Conservation (phyloP, 2,113 vertebrate genomes). For the Nannobrachium achirus region DNA sequence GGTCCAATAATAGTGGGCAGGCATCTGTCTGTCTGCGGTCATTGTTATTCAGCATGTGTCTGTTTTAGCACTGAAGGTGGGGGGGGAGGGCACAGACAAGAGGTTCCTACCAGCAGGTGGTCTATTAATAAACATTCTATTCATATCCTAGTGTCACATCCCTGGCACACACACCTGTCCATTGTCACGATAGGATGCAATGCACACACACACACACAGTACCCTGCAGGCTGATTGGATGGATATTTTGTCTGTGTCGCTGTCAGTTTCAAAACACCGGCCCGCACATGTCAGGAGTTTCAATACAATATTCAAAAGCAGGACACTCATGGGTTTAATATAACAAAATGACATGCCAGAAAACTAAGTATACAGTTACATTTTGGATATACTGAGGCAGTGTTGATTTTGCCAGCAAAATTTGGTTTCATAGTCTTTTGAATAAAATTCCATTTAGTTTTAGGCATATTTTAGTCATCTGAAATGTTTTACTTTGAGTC, state of each 20-base stretch:
- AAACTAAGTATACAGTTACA: too few relatives aligned
- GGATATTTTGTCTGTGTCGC: conserved; percentile 19
- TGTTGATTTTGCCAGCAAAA: too few relatives aligned
- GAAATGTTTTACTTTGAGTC: too few relatives aligned
- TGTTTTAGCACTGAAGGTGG: neutral
- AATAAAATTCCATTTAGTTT: too few relatives aligned
- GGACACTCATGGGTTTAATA: neutral
- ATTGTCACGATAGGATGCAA: conserved; percentile 29
- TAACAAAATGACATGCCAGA: too few relatives aligned
- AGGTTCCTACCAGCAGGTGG: conserved; percentile 41
- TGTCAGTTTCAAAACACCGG: conserved; percentile 18
- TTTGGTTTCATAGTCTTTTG: too few relatives aligned
- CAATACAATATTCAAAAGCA: neutral
- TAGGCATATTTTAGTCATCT: too few relatives aligned
- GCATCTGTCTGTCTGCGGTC: conserved; percentile 1
- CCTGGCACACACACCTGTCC: conserved; percentile 34
- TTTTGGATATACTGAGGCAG: too few relatives aligned
- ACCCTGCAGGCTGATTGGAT: neutral
- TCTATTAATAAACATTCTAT: conserved; percentile 58
- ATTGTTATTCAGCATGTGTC: conserved; percentile 12
- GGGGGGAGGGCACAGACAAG: too few relatives aligned
- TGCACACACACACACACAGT: too few relatives aligned
- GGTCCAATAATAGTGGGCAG: neutral
- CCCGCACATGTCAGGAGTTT: neutral
- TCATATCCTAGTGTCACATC: conserved; percentile 40